These are phyloP conservation scores for Neomorphus geoffroyi DNA, from an alignment of 2,797 vertebrate species.

Conservation along the genomic window DNA sequence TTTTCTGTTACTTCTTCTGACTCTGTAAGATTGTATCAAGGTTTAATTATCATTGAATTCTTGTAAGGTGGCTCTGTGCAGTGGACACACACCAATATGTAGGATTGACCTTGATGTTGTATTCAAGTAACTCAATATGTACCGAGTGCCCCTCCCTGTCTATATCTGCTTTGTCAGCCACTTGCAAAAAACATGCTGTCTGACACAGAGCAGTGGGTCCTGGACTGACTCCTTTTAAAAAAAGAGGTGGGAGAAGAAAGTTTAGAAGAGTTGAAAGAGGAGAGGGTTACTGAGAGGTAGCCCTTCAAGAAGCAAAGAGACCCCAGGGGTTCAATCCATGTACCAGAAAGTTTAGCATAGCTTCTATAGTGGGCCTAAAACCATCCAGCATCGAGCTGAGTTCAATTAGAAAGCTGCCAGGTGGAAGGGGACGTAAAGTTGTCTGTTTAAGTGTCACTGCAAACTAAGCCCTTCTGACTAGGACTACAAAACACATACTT, in stretches of 20 bases:
- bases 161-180: rapidly evolving
- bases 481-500: not conserved
- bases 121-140: not conserved
- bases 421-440: rapidly evolving
- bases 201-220: not conserved
- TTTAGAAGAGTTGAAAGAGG: not conserved
- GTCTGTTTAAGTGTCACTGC: not conserved
- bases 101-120: not conserved
- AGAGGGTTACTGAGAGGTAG: not conserved
- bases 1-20: not conserved
- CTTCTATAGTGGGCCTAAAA: not conserved
- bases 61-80: not conserved
- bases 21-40: rapidly evolving
- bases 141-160: not conserved
- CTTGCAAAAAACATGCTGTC: not conserved
- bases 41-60: not conserved
- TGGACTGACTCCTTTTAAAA: not conserved
- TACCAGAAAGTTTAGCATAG: not conserved
- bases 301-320: not conserved
- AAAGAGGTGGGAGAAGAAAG: not conserved
- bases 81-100: rapidly evolving
- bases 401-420: not conserved
- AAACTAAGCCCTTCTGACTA: not conserved
- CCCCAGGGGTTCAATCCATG: rapidly evolving
- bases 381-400: not conserved